Conservation (phyloP, 2,113 vertebrate species). For the Aplodontia rufa region DNA sequence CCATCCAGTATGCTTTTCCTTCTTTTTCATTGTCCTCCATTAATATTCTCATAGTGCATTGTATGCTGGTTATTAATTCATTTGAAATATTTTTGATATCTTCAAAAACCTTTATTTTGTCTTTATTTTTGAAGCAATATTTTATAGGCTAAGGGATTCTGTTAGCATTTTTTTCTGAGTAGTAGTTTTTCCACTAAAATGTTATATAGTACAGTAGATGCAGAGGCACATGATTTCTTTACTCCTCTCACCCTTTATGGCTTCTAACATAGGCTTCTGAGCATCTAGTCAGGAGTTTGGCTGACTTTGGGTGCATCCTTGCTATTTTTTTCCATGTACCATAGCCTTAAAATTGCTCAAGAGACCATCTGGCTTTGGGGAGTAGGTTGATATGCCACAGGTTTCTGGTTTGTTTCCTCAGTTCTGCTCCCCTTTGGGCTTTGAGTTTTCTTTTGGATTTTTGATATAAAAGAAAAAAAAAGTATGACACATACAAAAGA, state of each 20-base stretch:
- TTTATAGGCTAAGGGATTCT: neutral
- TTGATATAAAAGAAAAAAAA: neutral
- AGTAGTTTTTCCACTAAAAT: no score
- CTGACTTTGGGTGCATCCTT: no score
- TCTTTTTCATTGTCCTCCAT: neutral
- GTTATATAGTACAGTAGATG: no score
- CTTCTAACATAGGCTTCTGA: no score
- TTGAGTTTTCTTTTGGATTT: neutral
- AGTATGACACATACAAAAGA: neutral
- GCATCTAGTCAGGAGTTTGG: no score
- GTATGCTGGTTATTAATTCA: neutral
- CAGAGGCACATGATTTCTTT: no score
- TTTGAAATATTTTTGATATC: neutral
- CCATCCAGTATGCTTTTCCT: neutral
- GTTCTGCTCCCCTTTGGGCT: neutral
- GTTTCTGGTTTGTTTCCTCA: neutral
- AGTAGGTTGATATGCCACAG: no score
- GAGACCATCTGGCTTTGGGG: no score
- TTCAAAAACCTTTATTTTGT: neutral
- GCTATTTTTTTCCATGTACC: no score
- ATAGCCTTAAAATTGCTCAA: no score
- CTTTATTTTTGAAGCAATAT: neutral
- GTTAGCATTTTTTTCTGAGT: no score
- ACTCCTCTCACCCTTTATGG: no score
- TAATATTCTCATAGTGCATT: neutral